These are phyloP conservation scores for Acomys russatus DNA, from an alignment of 2,797 vertebrate species.

Conservation along the genomic window DNA sequence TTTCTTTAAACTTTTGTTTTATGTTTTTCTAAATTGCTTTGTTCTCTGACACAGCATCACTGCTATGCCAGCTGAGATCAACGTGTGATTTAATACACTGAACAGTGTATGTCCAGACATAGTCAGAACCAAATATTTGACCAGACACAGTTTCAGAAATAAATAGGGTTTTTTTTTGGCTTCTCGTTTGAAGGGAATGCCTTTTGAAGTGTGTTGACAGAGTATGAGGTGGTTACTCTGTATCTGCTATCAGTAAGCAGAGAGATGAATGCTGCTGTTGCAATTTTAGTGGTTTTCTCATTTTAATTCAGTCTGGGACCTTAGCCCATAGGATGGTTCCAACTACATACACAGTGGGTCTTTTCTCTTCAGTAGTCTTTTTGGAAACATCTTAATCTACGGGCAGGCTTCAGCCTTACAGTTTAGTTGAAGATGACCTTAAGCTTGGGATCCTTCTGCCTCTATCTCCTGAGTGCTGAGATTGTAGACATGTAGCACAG, in stretches of 20 bases:
- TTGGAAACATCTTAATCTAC: neutral
- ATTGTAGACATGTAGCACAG: neutral
- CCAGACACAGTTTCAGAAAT: neutral
- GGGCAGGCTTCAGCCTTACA: neutral
- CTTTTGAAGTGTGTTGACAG: neutral
- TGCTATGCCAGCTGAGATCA: neutral
- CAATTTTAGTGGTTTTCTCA: rapidly evolving
- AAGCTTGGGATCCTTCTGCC: neutral
- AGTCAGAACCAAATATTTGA: neutral
- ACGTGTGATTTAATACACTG: neutral
- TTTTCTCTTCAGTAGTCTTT: neutral
- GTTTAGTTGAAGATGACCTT: neutral
- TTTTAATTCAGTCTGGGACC: neutral
- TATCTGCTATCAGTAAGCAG: neutral
- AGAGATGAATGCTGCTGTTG: neutral
- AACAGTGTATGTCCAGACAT: neutral
- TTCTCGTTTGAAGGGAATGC: neutral
- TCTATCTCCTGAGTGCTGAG: neutral
- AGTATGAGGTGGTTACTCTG: neutral
- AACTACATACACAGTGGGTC: neutral
- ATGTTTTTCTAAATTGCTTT: neutral
- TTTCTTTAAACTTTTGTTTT: neutral
- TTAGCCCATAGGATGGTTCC: neutral
- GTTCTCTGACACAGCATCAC: neutral
- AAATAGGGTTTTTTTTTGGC: neutral